These are phyloP conservation scores for Geotrupes spiniger DNA, from an alignment of 2,888 invertebrate genomes.

Conservation along the genomic window DNA sequence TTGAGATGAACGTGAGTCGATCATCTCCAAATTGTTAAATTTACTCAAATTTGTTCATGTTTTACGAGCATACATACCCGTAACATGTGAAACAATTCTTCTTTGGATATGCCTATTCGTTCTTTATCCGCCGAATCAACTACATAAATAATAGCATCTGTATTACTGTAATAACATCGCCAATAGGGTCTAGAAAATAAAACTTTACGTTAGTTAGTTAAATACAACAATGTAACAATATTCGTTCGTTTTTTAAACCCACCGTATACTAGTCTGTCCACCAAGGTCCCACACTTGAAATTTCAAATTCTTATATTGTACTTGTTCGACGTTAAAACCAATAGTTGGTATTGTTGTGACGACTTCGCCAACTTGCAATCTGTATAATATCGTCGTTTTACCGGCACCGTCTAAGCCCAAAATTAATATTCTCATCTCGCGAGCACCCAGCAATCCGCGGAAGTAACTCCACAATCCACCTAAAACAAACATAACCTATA, in stretches of 20 bases:
- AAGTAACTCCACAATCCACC: constrained; percentile 97
- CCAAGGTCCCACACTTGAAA: constrained; percentile 99
- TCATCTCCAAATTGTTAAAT: too few relatives aligned
- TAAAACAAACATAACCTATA: constrained; percentile 49
- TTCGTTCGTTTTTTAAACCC: constrained; percentile 31
- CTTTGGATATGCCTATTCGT: constrained; percentile 98
- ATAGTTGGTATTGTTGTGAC: constrained; percentile 98
- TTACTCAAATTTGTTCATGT: too few relatives aligned
- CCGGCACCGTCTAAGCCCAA: constrained; percentile 98
- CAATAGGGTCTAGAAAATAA: constrained; percentile 82
- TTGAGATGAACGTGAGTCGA: too few relatives aligned
- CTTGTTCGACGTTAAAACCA: constrained; percentile 99
- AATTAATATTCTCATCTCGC: constrained; percentile 98
- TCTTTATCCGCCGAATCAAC: constrained; percentile 99
- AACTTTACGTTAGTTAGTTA: not conserved
- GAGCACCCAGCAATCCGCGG: constrained; percentile 89
- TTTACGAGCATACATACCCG: too few relatives aligned
- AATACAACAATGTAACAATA: not conserved
- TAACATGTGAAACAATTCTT: constrained; percentile 95
- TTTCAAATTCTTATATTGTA: constrained; percentile 97
- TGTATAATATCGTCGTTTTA: constrained; percentile 98
- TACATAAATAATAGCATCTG: constrained; percentile 99
- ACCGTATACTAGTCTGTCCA: constrained; percentile 98
- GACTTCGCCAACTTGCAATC: constrained; percentile 97
- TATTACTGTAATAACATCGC: constrained; percentile 99